These are phyloP conservation scores for Xanthorhoe designata DNA, from an alignment of 2,888 invertebrate genomes.

Conservation along the genomic window DNA sequence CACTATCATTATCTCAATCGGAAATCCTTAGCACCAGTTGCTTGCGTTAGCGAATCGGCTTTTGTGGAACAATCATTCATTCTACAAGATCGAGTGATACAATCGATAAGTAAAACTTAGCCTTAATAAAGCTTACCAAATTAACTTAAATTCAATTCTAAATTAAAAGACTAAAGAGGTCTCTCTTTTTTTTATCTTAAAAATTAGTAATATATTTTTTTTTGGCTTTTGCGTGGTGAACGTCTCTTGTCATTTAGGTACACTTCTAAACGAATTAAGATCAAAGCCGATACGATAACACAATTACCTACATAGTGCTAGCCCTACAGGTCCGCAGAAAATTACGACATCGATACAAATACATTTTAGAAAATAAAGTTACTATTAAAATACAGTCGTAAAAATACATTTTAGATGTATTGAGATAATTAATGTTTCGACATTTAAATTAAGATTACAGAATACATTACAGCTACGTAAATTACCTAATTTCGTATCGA, in stretches of 20 bases:
- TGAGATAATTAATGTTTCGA: constrained; percentile 18
- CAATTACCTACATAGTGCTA: constrained; percentile 23
- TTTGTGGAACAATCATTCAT: neutral
- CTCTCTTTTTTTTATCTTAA: no score
- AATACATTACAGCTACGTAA: constrained; percentile 18
- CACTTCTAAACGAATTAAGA: neutral
- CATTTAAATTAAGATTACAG: constrained; percentile 18
- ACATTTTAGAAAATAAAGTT: constrained; percentile 19
- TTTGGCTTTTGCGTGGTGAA: no score
- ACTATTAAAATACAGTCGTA: constrained; percentile 1
- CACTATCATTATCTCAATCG: constrained; percentile 43
- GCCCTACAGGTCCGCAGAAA: constrained; percentile 18
- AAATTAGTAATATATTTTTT: no score
- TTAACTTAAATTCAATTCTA: no score
- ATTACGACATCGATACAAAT: constrained; percentile 19
- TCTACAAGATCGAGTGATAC: neutral
- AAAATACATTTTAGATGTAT: constrained; percentile 7
- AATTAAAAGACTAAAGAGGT: no score
- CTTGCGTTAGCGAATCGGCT: constrained; percentile 13
- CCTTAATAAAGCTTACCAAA: no score
- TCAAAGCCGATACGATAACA: constrained; percentile 1
- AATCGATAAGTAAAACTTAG: neutral
- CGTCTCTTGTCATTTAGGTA: neutral
- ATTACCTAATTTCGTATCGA: constrained; percentile 19
- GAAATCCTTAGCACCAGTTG: constrained; percentile 22